Evolutionary conservation across 2,113 vertebrate species (phyloP).

Genomic region (Lutjanus erythropterus): DNA sequence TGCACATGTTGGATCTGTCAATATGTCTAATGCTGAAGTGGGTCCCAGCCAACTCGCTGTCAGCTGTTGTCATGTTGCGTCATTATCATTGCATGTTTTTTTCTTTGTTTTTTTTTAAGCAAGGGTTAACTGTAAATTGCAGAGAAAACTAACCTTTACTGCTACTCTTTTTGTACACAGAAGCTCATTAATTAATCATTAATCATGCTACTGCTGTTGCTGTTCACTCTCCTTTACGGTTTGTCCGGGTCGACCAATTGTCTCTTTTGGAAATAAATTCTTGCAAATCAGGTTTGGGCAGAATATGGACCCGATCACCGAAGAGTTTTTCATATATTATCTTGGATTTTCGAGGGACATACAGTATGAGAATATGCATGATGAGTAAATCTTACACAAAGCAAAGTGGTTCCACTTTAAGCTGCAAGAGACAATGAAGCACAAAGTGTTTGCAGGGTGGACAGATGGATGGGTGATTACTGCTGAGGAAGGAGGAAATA

Average conservation of each 20-base stretch:
- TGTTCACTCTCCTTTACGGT: background rate
- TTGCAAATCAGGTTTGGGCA: background rate
- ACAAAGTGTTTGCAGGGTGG: constrained; percentile 42
- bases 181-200: background rate
- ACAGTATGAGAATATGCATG: background rate
- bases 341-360: background rate
- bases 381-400: constrained; percentile 21
- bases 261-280: background rate
- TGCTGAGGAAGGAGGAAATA: constrained; percentile 59
- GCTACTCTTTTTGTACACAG: background rate
- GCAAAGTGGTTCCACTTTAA: constrained; percentile 51
- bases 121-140: background rate
- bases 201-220: background rate
- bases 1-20: background rate
- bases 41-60: background rate
- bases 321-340: background rate
- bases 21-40: background rate
- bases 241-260: background rate
- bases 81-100: background rate
- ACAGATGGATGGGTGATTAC: constrained; percentile 77
- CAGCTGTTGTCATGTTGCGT: background rate
- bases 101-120: background rate
- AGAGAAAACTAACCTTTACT: background rate
- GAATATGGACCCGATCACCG: background rate
- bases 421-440: constrained; percentile 31